A percentile compares a stretch with the other conserved stretches of the same genome.
Conservation (phyloP, 2,113 vertebrate genomes). For the Plotosus lineatus region DNA sequence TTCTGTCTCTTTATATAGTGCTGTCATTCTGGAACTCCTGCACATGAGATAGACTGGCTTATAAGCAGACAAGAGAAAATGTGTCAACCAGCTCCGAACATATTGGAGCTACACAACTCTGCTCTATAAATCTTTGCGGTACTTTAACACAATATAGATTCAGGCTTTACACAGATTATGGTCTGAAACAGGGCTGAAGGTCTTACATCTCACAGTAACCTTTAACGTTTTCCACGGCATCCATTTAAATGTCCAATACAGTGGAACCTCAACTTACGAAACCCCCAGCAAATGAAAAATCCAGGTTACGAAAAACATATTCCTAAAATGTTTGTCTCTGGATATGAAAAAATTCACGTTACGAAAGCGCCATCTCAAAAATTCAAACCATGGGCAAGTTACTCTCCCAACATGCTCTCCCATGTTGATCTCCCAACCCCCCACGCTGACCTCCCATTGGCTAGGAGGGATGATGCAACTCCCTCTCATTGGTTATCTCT, state of each 20-base stretch:
- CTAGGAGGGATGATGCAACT: too few relatives aligned
- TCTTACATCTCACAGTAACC: neutral
- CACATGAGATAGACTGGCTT: conserved; percentile 36
- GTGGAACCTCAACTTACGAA: too few relatives aligned
- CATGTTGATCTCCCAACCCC: too few relatives aligned
- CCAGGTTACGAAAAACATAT: too few relatives aligned
- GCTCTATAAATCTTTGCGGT: conserved; percentile 43
- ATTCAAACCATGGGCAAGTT: too few relatives aligned
- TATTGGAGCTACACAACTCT: conserved; percentile 33
- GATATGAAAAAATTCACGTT: too few relatives aligned
- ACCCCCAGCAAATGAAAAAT: too few relatives aligned
- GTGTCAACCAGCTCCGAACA: conserved; percentile 38
- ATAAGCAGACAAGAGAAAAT: conserved; percentile 53
- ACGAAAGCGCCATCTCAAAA: too few relatives aligned
- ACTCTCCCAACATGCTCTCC: too few relatives aligned
- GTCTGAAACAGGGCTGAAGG: neutral
- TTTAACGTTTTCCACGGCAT: neutral
- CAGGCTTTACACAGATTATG: neutral
- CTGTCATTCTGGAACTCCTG: conserved; percentile 42
- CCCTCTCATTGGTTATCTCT: too few relatives aligned
- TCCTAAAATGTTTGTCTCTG: too few relatives aligned
- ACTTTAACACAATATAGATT: conserved; percentile 9
- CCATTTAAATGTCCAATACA: neutral
- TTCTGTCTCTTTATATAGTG: conserved; percentile 48
- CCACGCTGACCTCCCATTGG: too few relatives aligned